A percentile compares a stretch with the other conserved stretches of the same genome.
These are phyloP conservation scores for Pteronotus mesoamericanus DNA, from an alignment of 2,797 vertebrate genomes.

Conservation along the genomic window DNA sequence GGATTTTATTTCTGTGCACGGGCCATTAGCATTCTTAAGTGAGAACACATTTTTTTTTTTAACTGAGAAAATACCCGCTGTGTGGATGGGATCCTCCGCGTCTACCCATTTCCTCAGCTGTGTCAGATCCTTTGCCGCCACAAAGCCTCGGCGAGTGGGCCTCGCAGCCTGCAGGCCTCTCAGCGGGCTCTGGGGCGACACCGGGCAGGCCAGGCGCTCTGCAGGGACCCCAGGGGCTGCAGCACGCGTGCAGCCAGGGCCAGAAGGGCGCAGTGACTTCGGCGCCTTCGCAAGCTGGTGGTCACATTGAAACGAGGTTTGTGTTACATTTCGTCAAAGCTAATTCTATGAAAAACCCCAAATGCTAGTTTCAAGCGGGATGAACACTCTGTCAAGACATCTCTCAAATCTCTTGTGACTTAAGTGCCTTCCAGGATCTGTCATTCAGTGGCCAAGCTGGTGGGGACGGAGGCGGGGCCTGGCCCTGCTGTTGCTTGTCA, in stretches of 20 bases:
- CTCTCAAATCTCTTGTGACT: background rate
- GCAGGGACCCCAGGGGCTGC: background rate
- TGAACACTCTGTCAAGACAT: background rate
- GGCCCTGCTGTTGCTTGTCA: background rate
- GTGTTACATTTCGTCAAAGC: background rate
- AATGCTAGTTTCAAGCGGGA: background rate
- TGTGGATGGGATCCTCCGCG: background rate
- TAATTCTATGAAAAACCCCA: background rate
- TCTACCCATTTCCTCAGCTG: background rate
- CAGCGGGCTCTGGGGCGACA: background rate
- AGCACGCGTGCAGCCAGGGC: background rate
- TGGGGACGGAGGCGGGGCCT: background rate
- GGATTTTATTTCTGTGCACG: conserved; percentile 75
- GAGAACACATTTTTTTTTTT: conserved; percentile 66
- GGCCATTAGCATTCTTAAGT: conserved; percentile 77
- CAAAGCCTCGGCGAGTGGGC: background rate
- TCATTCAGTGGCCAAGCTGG: background rate
- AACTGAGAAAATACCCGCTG: conserved; percentile 56
- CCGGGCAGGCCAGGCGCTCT: rapidly evolving
- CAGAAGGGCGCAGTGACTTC: background rate
- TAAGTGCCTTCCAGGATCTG: background rate
- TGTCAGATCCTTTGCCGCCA: conserved; percentile 27
- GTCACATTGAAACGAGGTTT: background rate
- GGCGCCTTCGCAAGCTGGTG: rapidly evolving
- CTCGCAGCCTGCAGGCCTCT: background rate